Percentiles rank a stretch among this genome's conserved stretches.
Evolutionary conservation across 2,113 vertebrate genomes (phyloP).

Genomic region (Notiomystis cincta): DNA sequence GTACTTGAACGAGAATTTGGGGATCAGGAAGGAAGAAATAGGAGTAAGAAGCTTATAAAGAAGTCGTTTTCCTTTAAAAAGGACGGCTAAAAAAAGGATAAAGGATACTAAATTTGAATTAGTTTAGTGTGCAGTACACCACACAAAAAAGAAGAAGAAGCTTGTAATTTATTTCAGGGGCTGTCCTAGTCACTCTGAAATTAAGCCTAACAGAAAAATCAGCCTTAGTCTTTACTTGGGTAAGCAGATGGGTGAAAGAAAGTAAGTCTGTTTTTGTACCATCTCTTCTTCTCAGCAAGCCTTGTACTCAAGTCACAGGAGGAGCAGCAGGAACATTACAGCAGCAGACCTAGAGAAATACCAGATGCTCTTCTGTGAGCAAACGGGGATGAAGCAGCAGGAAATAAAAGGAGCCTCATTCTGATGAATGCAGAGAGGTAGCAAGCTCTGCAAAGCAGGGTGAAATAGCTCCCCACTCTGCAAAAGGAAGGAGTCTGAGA

Average conservation of each 20-base stretch:
- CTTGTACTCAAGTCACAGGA: not conserved
- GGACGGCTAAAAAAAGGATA: not conserved
- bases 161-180: not conserved
- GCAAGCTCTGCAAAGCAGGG: not conserved
- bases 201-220: not conserved
- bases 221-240: not conserved
- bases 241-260: conserved; percentile 15
- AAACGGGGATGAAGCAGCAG: not conserved
- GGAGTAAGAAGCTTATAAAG: not conserved
- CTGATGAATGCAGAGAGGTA: not conserved
- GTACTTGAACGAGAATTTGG: not conserved
- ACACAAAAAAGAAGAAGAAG: not conserved
- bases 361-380: conserved; percentile 42
- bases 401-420: not conserved
- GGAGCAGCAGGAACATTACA: not conserved
- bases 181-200: not conserved
- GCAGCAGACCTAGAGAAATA: conserved; percentile 21
- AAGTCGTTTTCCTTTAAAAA: not conserved
- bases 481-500: not conserved
- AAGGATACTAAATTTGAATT: not conserved
- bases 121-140: not conserved
- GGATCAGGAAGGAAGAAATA: not conserved
- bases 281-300: not conserved
- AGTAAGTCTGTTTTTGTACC: not conserved
- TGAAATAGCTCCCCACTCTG: not conserved